Conservation (phyloP, 2,113 vertebrate species). For the Tor tambroides region DNA sequence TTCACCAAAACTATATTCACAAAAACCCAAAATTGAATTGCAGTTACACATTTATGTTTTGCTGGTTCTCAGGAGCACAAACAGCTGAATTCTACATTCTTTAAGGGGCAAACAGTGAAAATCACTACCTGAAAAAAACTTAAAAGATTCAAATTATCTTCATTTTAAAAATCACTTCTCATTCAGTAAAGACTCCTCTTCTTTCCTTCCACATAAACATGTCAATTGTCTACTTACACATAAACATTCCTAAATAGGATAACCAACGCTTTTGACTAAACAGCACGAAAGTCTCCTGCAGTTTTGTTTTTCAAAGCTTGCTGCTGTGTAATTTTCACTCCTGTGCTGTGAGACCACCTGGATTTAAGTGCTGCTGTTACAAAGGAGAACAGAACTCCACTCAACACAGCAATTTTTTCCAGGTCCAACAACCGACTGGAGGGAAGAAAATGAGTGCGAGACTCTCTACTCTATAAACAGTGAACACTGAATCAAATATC, state of each 20-base stretch:
- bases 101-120: neutral
- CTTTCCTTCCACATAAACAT: neutral
- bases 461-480: slow-evolving; percentile 32
- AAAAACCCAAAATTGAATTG: neutral
- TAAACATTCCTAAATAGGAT: slow-evolving; percentile 27
- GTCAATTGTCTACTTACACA: slow-evolving; percentile 28
- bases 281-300: neutral
- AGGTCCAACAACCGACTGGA: slow-evolving; percentile 5
- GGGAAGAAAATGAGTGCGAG: slow-evolving; percentile 31
- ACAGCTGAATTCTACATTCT: neutral
- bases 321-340: slow-evolving; percentile 21
- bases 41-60: neutral
- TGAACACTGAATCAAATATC: slow-evolving; percentile 55
- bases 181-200: neutral
- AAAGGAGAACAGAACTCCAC: slow-evolving; percentile 22
- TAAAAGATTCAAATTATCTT: neutral
- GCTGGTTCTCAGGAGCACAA: neutral
- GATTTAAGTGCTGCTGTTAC: slow-evolving; percentile 34
- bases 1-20: neutral
- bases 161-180: neutral
- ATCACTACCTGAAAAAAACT: neutral
- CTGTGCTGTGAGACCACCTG: slow-evolving; percentile 29
- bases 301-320: slow-evolving; percentile 20
- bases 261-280: slow-evolving; percentile 27
- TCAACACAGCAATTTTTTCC: neutral